A percentile compares a stretch with the other conserved stretches of the same genome.
Conservation (phyloP, 2,888 invertebrate species). For the Agriopis marginaria region DNA sequence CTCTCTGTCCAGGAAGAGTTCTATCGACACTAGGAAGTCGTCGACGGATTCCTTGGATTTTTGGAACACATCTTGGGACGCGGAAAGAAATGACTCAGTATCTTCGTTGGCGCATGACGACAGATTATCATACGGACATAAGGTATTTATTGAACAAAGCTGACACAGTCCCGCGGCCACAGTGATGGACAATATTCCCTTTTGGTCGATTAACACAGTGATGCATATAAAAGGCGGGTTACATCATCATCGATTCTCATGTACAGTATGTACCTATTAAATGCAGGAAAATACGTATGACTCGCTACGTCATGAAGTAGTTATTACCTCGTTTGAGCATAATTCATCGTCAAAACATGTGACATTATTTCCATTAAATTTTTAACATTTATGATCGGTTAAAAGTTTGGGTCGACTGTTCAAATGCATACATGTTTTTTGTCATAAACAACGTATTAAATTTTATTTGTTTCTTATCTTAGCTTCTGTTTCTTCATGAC, state of each 20-base stretch:
- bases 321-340: neutral
- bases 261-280: neutral
- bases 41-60: constrained; percentile 91
- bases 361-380: neutral
- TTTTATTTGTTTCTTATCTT: constrained; percentile 8
- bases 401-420: neutral
- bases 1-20: constrained; percentile 81
- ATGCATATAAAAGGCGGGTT: constrained; percentile 24
- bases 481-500: neutral
- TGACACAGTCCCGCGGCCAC: constrained; percentile 40
- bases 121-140: constrained; percentile 67
- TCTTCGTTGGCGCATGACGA: constrained; percentile 87
- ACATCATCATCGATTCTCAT: constrained; percentile 20
- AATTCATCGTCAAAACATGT: neutral
- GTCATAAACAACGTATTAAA: constrained; percentile 10
- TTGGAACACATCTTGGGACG: constrained; percentile 90
- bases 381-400: neutral
- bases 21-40: constrained; percentile 80
- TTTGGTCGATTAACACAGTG: constrained; percentile 36
- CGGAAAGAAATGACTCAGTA: constrained; percentile 88
- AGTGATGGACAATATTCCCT: constrained; percentile 39
- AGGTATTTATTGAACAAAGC: constrained; percentile 68
- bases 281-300: constrained; percentile 14
- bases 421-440: no score
- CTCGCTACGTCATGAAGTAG: neutral